Evolutionary conservation across 2,888 invertebrate species (phyloP).

Genomic region (Agrotis exclamationis): DNA sequence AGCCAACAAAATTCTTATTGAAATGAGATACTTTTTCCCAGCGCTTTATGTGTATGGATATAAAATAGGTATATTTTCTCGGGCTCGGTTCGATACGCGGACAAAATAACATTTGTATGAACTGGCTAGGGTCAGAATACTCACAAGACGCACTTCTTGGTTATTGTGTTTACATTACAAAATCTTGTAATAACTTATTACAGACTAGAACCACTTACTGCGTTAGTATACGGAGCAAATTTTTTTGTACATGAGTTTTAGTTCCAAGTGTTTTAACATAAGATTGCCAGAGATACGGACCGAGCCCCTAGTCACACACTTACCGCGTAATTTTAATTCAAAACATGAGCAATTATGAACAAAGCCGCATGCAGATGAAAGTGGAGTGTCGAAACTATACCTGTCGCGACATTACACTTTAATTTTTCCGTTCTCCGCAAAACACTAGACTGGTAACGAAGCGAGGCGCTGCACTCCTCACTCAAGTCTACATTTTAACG

Average conservation of each 20-base stretch:
- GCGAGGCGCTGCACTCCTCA: conserved; percentile 7
- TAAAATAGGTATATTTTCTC: conserved; percentile 48
- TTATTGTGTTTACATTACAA: conserved; percentile 26
- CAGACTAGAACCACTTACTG: conserved; percentile 13
- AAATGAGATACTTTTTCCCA: conserved; percentile 50
- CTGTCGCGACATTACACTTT: conserved; percentile 25
- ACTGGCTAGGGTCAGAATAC: conserved; percentile 23
- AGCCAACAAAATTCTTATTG: conserved; percentile 52
- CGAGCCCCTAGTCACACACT: not conserved
- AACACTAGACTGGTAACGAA: conserved; percentile 16
- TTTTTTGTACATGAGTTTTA: conserved; percentile 14
- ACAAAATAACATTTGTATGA: conserved; percentile 55
- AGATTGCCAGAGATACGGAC: not conserved
- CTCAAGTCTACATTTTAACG: not conserved
- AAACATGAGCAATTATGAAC: conserved; percentile 23
- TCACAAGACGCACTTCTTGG: conserved; percentile 14
- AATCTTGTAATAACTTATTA: conserved; percentile 34
- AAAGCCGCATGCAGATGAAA: conserved; percentile 26
- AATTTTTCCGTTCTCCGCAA: conserved; percentile 5
- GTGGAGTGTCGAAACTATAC: conserved; percentile 18
- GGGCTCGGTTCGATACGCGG: conserved; percentile 31
- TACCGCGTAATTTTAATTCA: conserved; percentile 14
- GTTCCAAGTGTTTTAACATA: conserved; percentile 24
- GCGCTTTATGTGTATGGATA: conserved; percentile 45
- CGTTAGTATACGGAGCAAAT: conserved; percentile 9